Evolutionary conservation across 2,888 invertebrate genomes (phyloP).

Genomic region (Polyommatus iphigenia): DNA sequence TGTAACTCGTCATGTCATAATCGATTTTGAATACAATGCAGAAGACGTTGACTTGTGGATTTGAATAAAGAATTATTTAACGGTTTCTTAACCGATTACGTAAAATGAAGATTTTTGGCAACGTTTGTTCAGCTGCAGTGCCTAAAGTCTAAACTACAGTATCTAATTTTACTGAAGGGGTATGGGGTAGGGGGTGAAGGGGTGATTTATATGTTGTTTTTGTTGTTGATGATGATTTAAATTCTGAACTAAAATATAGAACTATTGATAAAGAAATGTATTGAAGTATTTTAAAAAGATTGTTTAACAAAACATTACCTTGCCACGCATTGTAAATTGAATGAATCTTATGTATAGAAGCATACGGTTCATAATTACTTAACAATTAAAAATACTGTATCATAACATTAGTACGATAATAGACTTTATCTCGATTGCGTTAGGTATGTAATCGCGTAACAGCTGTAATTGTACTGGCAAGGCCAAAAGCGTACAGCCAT

Average conservation of each 20-base stretch:
- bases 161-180: no score
- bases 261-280: neutral
- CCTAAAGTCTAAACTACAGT: neutral
- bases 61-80: neutral
- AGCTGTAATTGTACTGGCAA: neutral
- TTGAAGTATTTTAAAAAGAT: slow-evolving; percentile 5
- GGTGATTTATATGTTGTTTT: neutral
- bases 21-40: neutral
- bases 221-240: neutral
- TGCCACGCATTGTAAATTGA: neutral
- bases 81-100: neutral
- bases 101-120: neutral
- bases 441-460: neutral
- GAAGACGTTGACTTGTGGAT: neutral
- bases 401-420: neutral
- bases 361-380: neutral
- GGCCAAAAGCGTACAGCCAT: neutral
- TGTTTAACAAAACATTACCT: neutral
- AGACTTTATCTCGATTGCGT: neutral
- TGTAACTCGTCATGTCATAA: neutral
- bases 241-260: neutral
- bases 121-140: neutral
- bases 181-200: no score
- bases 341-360: neutral
- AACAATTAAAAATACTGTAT: neutral